Evolutionary conservation across 2,888 invertebrate genomes (phyloP), one percentile per base, ranked within the genome.

Genomic region (Deilephila elpenor): DNA sequence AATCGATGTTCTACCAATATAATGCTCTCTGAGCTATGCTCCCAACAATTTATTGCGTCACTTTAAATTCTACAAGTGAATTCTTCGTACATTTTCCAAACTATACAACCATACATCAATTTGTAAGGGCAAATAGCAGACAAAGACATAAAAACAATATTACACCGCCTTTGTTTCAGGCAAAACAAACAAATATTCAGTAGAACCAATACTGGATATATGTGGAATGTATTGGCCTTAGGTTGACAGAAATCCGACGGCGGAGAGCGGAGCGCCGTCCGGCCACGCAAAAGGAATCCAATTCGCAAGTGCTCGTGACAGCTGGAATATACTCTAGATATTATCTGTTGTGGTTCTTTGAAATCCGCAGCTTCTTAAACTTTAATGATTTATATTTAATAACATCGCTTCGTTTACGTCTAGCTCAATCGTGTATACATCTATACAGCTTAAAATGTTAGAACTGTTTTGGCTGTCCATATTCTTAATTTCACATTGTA

Each of bases 181-280:
- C 75, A 76, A 78, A 79, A 78, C 79, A 79, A 79, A 78, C 77
- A 78, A 79, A 79, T 79, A 78, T 75, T 78, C 71, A 74, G 75
- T 78, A 72, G 74, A 79, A 76, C 78, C 77, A 79, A 78, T 79
- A 78, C 77, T 74, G 76, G 74, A 74, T 78, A 76, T 78, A 77
- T 78, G 76, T 75, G 77, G 77, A 77, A 79, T 78, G 76, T 76
- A 76, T 79, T 79, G 76, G 76, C 74, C 75, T 77, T 76, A 74
- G 75, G 75, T 74, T 77, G 79, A 79, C 79, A 77, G 75, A 75
- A 74, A 79, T 78, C 78, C 76, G 76, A 78, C 78, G 75, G 73
- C 25, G n/a, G 25, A 25, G 75, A 73, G 74, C 56, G 72, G 71
- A 60, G 76, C 75, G 72, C 72, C 71, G 73, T 74, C 74, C 76